Evolutionary conservation across 1,140 invertebrate species (phyloP), one percentile per base, ranked within the genome.

Genomic region (Apis cerana): DNA sequence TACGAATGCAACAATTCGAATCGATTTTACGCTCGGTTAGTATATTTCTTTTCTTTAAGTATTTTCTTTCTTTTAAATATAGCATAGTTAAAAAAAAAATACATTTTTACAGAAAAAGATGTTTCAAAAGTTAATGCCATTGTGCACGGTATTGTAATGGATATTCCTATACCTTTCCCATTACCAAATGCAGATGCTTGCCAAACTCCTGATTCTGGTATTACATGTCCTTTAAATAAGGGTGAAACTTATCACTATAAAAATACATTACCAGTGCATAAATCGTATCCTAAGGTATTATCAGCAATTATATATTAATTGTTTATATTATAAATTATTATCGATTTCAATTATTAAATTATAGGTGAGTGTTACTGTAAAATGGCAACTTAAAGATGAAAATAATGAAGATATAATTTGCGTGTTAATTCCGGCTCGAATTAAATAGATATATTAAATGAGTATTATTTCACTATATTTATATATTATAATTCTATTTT

Each of bases 91-190:
- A 19, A 59, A 61, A 19, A 17, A 27, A 9, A 52, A 23, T 9
- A 67, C 50, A 15, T 8, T 76, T 89, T 94, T 93, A 21, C 89
- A 96, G 96, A 93, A 43, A 83, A 90, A 82, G 92, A 94, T 23
- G 88, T 94, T 0, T 88, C 88, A 7, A 85, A 80, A n/a, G 90
- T 97, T 8, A 95, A 92, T 48, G 95, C 96, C 5, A 95, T 96
- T 4, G 96, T 97, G 0, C 96, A 97, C 92, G 97, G 97, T 7
- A 94, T 97, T 56, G 94, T 97, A 27, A 93, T 95, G 90, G 96
- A 95, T 68, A 90, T 97, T 19, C 95, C 96, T 2, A 93, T 97
- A 80, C 96, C 97, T 48, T 97, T 97, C 90, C 95, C 95, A 17
- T 88, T 97, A 80, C 91, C 95, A 12, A 95, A 97, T 89, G 94